Base-by-base conservation (phyloP, 30 jellyfish, hydroid and myxozoan genomes). In the Aurelia coerulea region DNA sequence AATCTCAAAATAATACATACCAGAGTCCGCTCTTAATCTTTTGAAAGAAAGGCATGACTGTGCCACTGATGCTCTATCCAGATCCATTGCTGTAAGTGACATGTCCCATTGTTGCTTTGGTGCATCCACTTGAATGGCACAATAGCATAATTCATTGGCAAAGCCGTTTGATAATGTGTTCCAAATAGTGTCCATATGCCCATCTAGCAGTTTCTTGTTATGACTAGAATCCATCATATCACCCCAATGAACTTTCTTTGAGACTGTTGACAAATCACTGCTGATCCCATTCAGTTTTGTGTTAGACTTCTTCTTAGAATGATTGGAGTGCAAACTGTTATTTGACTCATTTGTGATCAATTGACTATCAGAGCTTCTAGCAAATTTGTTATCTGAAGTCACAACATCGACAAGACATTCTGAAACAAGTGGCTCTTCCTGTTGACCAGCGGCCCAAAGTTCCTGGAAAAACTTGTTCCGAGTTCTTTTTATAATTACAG, bases 221-320 rank as follows among this genome's bases (percentile, higher is more conserved):
- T 32, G 10, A 17, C 33, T 60, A 18, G 73, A 73, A 42, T 64
- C 51, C 18, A 66, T 34, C 80, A 79, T 62, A 58, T 70, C 92
- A 56, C 65, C 86, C 85, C 92, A 69, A 1, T 83, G 85, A 33
- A 83, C 85, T 62, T 83, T 83, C 52, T 83, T 83, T 9, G 62
- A n/a, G 70, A 23, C 14, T n/a, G 70, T 60, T 60, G 70, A 60
- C 70, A 60, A 60, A 46, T 46, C 14, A 17, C 35, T 17, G 12
- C 35, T 60, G 1, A 60, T n/a, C 1, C 70, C 70, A 60, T 60
- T 60, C 10, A 60, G 4, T 6, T n/a, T 23, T 60, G 31, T 60
- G 33, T 23, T 10, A 11, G 31, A 17, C 11, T 15, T 60, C 35
- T n/a, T 23, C 19, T 10, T 10, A 42, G 37, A 16, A 23, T 76